These are phyloP conservation scores for Ammodytes marinus DNA, from an alignment of 2,113 vertebrate species.

Conservation along the genomic window DNA sequence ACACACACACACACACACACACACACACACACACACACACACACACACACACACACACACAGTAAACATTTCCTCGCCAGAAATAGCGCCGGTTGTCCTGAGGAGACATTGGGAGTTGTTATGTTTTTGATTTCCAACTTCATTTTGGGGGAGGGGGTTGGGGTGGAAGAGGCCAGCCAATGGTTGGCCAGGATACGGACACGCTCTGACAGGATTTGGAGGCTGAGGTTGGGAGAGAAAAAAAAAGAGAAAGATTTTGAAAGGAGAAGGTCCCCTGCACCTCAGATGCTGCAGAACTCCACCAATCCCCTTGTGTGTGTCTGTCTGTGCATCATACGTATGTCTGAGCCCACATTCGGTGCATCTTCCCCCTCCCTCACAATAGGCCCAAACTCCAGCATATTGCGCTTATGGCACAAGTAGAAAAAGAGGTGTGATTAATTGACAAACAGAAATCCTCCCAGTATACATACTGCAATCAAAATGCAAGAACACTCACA, in stretches of 20 bases:
- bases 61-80: slow-evolving; percentile 48
- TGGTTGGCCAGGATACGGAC: slow-evolving; percentile 39
- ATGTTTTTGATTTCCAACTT: slow-evolving; percentile 53
- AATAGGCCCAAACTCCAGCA: slow-evolving; percentile 30
- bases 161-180: slow-evolving; percentile 38
- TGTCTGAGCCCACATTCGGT: slow-evolving; percentile 10
- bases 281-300: slow-evolving; percentile 18
- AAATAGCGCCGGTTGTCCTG: slow-evolving; percentile 65
- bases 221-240: slow-evolving; percentile 26
- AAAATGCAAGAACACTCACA: slow-evolving; percentile 28
- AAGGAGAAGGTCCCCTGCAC: slow-evolving; percentile 29
- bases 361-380: neutral
- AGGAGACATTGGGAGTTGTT: slow-evolving; percentile 53
- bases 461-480: slow-evolving; percentile 19
- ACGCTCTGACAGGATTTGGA: slow-evolving; percentile 69
- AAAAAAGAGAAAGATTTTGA: slow-evolving; percentile 9
- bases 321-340: neutral
- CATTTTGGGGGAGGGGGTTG: neutral
- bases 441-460: slow-evolving; percentile 28
- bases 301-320: slow-evolving; percentile 9
- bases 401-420: slow-evolving; percentile 17
- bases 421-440: slow-evolving; percentile 51
- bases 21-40: too few species aligned
- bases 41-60: neutral
- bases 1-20: neutral